Conservation (phyloP, 2,888 invertebrate species). For the Cepaea hortensis region DNA sequence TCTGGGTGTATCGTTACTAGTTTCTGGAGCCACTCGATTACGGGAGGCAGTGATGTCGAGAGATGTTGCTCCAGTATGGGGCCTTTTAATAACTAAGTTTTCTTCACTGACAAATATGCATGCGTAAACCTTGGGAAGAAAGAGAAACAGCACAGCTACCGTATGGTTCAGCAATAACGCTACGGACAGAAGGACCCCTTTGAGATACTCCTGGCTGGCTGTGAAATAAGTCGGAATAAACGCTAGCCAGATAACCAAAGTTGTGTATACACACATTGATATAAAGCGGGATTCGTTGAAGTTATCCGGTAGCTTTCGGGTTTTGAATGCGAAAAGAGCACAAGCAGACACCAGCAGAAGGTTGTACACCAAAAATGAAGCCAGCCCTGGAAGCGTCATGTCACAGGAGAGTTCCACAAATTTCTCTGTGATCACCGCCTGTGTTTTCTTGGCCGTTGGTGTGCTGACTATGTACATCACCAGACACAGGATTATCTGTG, state of each 20-base stretch:
- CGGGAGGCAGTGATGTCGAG: neutral
- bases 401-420: slow-evolving; percentile 63
- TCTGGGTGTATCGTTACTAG: neutral
- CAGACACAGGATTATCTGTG: slow-evolving; percentile 4
- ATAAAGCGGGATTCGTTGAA: slow-evolving; percentile 71
- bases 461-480: slow-evolving; percentile 5
- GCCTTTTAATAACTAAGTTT: neutral
- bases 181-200: slow-evolving; percentile 51
- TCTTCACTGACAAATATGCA: slow-evolving; percentile 33
- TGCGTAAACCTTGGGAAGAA: slow-evolving; percentile 58
- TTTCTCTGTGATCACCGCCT: slow-evolving; percentile 53
- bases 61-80: neutral
- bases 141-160: slow-evolving; percentile 57
- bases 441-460: slow-evolving; percentile 25
- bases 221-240: slow-evolving; percentile 67
- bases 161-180: slow-evolving; percentile 57
- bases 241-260: slow-evolving; percentile 65
- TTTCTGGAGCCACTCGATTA: neutral
- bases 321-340: slow-evolving; percentile 68
- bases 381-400: slow-evolving; percentile 56
- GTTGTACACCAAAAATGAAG: slow-evolving; percentile 63
- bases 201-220: slow-evolving; percentile 53
- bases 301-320: slow-evolving; percentile 69
- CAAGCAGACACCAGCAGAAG: slow-evolving; percentile 62
- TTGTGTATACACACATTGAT: slow-evolving; percentile 69